Evolutionary conservation across 1,140 invertebrate species (phyloP), one percentile per base, ranked within the genome.

Genomic region (Drosophila prosaltans): DNA sequence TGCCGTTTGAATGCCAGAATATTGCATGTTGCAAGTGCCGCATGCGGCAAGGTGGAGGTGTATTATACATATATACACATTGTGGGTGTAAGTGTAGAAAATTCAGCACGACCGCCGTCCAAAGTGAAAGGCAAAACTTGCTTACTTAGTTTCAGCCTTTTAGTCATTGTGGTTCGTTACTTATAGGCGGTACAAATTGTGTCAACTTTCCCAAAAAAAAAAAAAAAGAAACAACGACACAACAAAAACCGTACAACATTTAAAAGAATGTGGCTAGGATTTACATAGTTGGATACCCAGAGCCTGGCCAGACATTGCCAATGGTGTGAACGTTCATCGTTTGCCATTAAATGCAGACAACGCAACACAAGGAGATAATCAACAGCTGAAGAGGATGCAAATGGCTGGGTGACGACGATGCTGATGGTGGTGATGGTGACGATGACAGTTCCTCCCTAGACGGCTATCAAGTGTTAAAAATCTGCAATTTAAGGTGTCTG

Each of bases 321-420:
- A 65, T 45, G 55, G 45, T 63, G 65, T 63, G 77, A 65, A 74
- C 65, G 77, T 80, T 79, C 76, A 82, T 80, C 72, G 69, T 68
- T 71, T 32, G 80, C 77, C 83, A 88, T 86, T 86, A 86, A 86
- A 65, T 68, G 83, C 83, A 88, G 80, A 86, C 80, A 67, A 79
- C 63, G 65, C 80, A 67, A 79, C 63, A 61, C 70, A 51, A 51
- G 43, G 45, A 85, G 81, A 84, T 84, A 81, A 81, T 78, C 81
- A 68, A 66, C 60, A 76, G 65, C 51, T 60, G 28, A 58, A 39
- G 32, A 54, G 67, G 63, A 72, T 81, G 68, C 68, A 68, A 66
- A 43, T 72, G 48, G 28, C 67, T 65, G 60, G 74, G 39, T 24
- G 72, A 40, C 30, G 63, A 40, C 41, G 41, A 55, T 55, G 43